Conservation (phyloP, 2,113 vertebrate species). For the Poeciliopsis prolifica region DNA sequence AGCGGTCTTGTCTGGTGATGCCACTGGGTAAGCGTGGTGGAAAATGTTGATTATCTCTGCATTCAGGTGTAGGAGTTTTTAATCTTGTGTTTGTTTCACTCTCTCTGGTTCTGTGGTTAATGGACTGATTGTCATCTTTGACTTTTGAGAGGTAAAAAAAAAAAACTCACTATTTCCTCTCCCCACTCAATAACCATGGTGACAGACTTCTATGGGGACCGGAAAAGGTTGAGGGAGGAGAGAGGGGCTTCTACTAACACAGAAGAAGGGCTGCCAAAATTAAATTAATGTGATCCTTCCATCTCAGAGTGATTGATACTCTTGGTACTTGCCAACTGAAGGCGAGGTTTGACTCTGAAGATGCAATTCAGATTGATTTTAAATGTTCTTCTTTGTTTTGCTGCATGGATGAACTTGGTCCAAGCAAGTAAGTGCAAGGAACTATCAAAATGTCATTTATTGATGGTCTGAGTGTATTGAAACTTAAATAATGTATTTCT, state of each 20-base stretch:
- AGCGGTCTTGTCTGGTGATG: no score
- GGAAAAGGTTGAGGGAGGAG: not conserved
- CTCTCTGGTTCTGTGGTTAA: conserved; percentile 44
- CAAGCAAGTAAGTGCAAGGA: conserved; percentile 59
- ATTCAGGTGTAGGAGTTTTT: not conserved
- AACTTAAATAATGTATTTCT: not conserved
- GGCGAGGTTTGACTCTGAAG: conserved; percentile 17
- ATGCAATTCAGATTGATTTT: conserved; percentile 46
- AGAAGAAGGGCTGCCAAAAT: conserved; percentile 24
- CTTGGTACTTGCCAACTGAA: not conserved
- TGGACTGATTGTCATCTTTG: conserved; percentile 8
- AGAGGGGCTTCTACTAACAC: conserved; percentile 25
- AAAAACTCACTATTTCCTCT: conserved; percentile 52
- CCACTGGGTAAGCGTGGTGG: conserved; percentile 13
- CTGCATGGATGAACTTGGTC: conserved; percentile 28
- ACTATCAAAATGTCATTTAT: not conserved
- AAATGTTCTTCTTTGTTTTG: conserved; percentile 42
- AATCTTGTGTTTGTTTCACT: conserved; percentile 12
- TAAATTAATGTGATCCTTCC: not conserved
- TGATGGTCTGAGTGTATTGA: not conserved
- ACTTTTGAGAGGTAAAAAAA: conserved; percentile 7
- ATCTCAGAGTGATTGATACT: conserved; percentile 2
- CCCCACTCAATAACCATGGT: not conserved
- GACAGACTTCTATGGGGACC: conserved; percentile 2
- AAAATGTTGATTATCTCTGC: conserved; percentile 17